Percentiles rank a stretch among this genome's conserved stretches.
Conservation (phyloP, 2,888 invertebrate genomes). For the Scaptomyza parva region DNA sequence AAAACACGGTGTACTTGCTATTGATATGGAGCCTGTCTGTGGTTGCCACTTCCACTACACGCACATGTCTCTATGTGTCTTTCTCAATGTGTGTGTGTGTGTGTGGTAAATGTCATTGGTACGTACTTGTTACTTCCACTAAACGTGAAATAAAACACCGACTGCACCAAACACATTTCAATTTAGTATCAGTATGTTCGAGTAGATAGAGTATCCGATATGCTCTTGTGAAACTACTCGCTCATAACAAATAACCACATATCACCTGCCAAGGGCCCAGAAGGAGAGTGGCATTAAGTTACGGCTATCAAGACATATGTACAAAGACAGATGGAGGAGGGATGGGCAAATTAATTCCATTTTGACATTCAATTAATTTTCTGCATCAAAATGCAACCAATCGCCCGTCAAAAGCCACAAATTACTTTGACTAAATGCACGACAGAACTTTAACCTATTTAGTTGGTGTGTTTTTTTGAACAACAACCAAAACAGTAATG, state of each 20-base stretch:
- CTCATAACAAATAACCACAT: constrained; percentile 38
- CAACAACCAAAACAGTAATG: background rate
- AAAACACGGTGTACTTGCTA: constrained; percentile 22
- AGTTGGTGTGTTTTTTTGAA: too few species aligned
- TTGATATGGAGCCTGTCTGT: constrained; percentile 38
- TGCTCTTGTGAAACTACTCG: constrained; percentile 1
- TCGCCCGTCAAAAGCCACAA: constrained; percentile 21
- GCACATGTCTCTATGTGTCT: too few species aligned
- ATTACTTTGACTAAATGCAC: constrained; percentile 39
- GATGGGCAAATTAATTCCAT: constrained; percentile 59
- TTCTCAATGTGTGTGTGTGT: background rate
- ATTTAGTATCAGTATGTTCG: constrained; percentile 3
- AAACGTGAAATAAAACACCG: constrained; percentile 15
- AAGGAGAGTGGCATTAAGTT: constrained; percentile 7
- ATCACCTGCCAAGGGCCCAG: constrained; percentile 15
- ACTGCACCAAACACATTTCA: constrained; percentile 15
- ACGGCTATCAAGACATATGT: background rate
- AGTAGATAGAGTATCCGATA: background rate
- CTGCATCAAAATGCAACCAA: constrained; percentile 13
- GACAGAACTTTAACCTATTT: constrained; percentile 3
- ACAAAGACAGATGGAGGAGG: background rate
- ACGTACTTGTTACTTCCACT: too few species aligned
- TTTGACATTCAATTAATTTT: constrained; percentile 65
- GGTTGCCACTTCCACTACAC: constrained; percentile 8
- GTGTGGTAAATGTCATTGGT: constrained; percentile 25